Conservation (phyloP, 1,140 invertebrate species). For the Bombus consobrinus region DNA sequence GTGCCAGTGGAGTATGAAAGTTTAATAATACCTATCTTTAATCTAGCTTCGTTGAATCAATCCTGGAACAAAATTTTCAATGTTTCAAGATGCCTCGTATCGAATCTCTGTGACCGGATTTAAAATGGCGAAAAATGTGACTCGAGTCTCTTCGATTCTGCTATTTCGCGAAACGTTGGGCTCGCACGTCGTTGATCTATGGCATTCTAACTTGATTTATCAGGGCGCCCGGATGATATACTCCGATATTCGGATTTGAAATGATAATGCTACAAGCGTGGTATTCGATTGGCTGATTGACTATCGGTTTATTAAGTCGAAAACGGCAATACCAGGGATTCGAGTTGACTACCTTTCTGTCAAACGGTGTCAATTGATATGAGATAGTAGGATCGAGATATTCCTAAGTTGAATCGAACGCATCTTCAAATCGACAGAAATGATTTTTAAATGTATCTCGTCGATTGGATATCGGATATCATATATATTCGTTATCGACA, state of each 20-base stretch:
- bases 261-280: slow-evolving; percentile 22
- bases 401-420: too few species aligned
- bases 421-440: too few species aligned
- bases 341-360: not conserved
- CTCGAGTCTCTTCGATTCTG: not conserved
- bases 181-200: not conserved
- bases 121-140: not conserved
- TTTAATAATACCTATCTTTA: not conserved
- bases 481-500: not conserved
- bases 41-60: not conserved
- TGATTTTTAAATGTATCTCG: too few species aligned
- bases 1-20: too few species aligned
- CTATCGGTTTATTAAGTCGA: slow-evolving; percentile 26
- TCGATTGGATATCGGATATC: too few species aligned
- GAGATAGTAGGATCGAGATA: too few species aligned
- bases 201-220: slow-evolving; percentile 10
- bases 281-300: not conserved
- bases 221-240: slow-evolving; percentile 24
- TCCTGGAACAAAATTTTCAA: not conserved
- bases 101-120: not conserved
- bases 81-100: not conserved
- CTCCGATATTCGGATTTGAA: slow-evolving; percentile 11
- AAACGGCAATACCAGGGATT: not conserved
- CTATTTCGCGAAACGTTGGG: not conserved
- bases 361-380: not conserved